Conservation (phyloP, 1,140 invertebrate genomes). For the Drosophila busckii region DNA sequence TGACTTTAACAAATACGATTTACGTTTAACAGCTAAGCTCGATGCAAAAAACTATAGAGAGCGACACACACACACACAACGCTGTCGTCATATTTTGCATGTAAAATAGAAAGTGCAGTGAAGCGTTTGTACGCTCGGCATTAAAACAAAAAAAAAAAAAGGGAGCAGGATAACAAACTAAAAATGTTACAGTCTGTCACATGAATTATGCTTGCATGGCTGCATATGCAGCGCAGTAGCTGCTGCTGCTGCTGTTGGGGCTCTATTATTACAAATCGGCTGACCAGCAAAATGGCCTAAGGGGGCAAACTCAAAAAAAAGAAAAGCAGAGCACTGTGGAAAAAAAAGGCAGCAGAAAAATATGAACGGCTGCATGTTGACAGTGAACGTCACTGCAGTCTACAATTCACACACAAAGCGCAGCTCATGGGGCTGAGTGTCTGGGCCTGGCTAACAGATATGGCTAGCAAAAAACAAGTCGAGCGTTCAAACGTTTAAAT, state of each 20-base stretch:
- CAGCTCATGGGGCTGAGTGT: too few relatives aligned
- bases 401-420: constrained; percentile 49
- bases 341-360: neutral
- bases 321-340: too few relatives aligned
- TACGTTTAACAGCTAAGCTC: neutral
- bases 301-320: constrained; percentile 21
- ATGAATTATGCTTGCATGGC: constrained; percentile 63
- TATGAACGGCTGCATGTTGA: too few relatives aligned
- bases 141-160: neutral
- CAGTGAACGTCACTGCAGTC: constrained; percentile 65
- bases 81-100: constrained; percentile 39
- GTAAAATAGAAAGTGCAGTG: constrained; percentile 45
- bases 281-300: constrained; percentile 20
- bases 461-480: neutral
- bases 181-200: constrained; percentile 37
- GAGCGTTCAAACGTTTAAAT: constrained; percentile 49
- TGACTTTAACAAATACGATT: constrained; percentile 1
- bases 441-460: too few relatives aligned
- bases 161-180: constrained; percentile 2
- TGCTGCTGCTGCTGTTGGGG: constrained; percentile 5
- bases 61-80: too few relatives aligned
- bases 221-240: constrained; percentile 28
- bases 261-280: constrained; percentile 39
- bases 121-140: too few relatives aligned
- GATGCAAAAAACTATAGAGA: neutral